A percentile compares a stretch with the other conserved stretches of the same genome.
Conservation (phyloP, 2,888 invertebrate genomes). For the Patella pellucida region DNA sequence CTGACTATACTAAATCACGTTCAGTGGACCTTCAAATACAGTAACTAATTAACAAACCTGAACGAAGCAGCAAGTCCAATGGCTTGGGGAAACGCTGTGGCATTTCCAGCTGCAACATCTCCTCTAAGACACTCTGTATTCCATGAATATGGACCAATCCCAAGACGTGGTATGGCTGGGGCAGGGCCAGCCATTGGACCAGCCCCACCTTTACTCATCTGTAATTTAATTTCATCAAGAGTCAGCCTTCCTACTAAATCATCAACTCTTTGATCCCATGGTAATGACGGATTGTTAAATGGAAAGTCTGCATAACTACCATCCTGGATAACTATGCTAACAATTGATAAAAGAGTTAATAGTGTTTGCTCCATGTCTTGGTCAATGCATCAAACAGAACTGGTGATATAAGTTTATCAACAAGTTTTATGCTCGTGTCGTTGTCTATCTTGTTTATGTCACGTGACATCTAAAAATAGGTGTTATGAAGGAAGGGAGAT, state of each 20-base stretch:
- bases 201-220: slow-evolving; percentile 54
- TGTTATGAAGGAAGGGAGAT: no score
- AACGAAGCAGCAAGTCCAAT: slow-evolving; percentile 66
- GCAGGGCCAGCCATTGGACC: slow-evolving; percentile 53
- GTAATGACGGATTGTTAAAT: slow-evolving; percentile 58
- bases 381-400: no score
- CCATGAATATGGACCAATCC: slow-evolving; percentile 63
- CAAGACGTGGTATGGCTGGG: slow-evolving; percentile 59
- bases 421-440: no score
- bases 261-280: slow-evolving; percentile 61
- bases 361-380: no score
- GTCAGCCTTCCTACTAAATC: slow-evolving; percentile 62
- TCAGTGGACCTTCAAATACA: no score
- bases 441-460: no score
- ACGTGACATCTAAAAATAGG: no score
- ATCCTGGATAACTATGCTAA: no score
- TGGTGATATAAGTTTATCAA: no score
- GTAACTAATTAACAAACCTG: slow-evolving; percentile 47
- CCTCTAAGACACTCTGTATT: slow-evolving; percentile 67
- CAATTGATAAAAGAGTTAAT: no score
- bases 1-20: background rate
- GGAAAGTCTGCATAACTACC: slow-evolving; percentile 43
- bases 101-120: slow-evolving; percentile 58
- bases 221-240: slow-evolving; percentile 56
- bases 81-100: slow-evolving; percentile 67